phyloP scores from a whole-genome alignment of 1,140 invertebrate species.

The Zaprionus inermis region DNA sequence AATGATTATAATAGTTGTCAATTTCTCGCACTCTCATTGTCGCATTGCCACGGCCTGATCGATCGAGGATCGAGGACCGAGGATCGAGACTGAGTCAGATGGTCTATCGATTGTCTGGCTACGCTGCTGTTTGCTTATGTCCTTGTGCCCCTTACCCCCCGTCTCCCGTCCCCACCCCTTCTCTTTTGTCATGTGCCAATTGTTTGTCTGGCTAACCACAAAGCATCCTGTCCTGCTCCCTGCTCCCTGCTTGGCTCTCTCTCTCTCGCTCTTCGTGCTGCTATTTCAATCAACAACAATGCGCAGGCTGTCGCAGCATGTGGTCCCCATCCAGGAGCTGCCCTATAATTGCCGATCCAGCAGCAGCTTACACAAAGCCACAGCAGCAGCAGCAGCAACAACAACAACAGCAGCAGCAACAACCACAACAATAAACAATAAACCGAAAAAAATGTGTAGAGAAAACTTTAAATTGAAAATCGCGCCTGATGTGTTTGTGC shows the following conservation, averaged over 20 bases:
- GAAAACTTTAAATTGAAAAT: conserved; percentile 73
- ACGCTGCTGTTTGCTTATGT: conserved; percentile 28
- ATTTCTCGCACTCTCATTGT: conserved; percentile 58
- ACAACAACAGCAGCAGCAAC: conserved; percentile 31
- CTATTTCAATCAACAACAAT: conserved; percentile 53
- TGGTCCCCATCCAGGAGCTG: conserved; percentile 50
- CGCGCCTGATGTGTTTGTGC: conserved; percentile 80
- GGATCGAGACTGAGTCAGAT: conserved; percentile 14
- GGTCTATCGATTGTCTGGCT: conserved; percentile 16
- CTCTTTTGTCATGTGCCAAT: not conserved
- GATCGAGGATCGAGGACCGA: not conserved
- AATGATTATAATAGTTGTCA: conserved; percentile 80
- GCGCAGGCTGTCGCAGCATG: conserved; percentile 59
- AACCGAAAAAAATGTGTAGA: too few species aligned
- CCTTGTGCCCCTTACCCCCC: conserved; percentile 6
- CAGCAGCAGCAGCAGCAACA: conserved; percentile 34
- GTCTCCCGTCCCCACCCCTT: not conserved
- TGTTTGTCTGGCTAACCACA: conserved; percentile 10
- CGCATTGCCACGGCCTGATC: conserved; percentile 46
- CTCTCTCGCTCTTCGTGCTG: too few species aligned
- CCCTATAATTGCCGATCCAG: conserved; percentile 23
- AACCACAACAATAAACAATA: conserved; percentile 19
- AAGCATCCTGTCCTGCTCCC: not conserved
- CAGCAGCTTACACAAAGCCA: conserved; percentile 30
- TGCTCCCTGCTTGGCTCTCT: not conserved